These are phyloP conservation scores for Apocheima hispidaria DNA, from an alignment of 2,888 invertebrate genomes.

Conservation along the genomic window DNA sequence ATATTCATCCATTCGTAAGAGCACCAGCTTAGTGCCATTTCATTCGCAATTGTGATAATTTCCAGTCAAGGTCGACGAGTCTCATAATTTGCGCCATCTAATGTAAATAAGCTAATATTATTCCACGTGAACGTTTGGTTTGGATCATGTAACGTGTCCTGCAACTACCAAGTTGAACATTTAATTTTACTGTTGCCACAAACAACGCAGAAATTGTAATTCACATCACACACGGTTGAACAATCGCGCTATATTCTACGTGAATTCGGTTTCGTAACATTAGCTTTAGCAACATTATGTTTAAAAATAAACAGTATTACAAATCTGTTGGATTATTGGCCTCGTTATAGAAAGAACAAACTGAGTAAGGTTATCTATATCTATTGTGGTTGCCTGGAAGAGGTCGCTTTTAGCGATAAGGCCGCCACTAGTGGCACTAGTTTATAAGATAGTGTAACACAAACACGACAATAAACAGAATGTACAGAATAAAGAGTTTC, in stretches of 20 bases:
- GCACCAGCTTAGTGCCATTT: constrained; percentile 22
- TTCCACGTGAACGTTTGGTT: constrained; percentile 7
- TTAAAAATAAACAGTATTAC: constrained; percentile 44
- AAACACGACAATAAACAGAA: no score
- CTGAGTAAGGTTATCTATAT: no score
- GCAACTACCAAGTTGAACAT: neutral
- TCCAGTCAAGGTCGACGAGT: constrained; percentile 31
- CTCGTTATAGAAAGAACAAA: constrained; percentile 42
- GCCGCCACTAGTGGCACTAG: no score
- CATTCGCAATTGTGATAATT: constrained; percentile 32
- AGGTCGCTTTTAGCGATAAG: no score
- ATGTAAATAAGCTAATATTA: constrained; percentile 26
- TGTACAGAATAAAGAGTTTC: no score
- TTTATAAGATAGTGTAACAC: no score
- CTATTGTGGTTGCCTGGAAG: constrained; percentile 42
- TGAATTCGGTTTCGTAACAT: constrained; percentile 54
- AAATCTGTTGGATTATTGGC: constrained; percentile 29
- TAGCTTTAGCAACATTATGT: constrained; percentile 10
- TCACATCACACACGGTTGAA: constrained; percentile 24
- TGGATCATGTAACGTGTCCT: constrained; percentile 17
- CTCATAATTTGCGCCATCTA: constrained; percentile 24
- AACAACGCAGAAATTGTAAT: constrained; percentile 18
- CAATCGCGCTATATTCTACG: constrained; percentile 43
- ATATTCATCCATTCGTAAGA: constrained; percentile 29
- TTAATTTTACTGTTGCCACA: constrained; percentile 15